These are phyloP conservation scores for Vimba vimba DNA, from an alignment of 2,113 vertebrate genomes.

Conservation along the genomic window DNA sequence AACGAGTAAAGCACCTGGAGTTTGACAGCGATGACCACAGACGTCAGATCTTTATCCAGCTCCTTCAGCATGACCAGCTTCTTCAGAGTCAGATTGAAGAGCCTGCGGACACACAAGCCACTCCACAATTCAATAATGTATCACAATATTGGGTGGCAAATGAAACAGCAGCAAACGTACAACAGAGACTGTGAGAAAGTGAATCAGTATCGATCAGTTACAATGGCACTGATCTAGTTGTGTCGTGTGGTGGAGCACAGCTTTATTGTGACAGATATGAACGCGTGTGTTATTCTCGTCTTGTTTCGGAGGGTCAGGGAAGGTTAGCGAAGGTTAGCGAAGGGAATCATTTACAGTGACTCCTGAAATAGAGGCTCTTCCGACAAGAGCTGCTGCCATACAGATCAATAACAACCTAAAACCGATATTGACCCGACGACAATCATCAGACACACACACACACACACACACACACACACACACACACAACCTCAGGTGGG, in stretches of 20 bases:
- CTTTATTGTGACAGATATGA: not conserved
- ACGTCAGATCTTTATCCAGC: slow-evolving; percentile 91
- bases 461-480: not conserved
- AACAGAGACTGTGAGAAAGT: not conserved
- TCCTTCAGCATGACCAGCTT: slow-evolving; percentile 84
- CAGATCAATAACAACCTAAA: slow-evolving; percentile 40
- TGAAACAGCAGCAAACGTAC: no score
- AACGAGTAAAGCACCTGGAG: slow-evolving; percentile 79
- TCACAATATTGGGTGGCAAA: no score
- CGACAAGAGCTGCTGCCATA: not conserved
- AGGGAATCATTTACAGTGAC: slow-evolving; percentile 6
- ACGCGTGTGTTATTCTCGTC: not conserved
- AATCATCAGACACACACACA: not conserved
- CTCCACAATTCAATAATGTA: not conserved
- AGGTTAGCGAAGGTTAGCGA: not conserved
- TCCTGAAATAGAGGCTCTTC: slow-evolving; percentile 34
- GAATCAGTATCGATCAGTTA: not conserved
- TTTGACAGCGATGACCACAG: slow-evolving; percentile 92
- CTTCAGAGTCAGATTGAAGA: slow-evolving; percentile 91
- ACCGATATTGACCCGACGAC: slow-evolving; percentile 16
- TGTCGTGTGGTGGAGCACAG: no score
- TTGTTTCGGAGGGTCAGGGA: not conserved
- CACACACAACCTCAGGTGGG: not conserved
- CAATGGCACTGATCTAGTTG: not conserved
- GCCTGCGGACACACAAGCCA: slow-evolving; percentile 66